A percentile compares a stretch with the other conserved stretches of the same genome.
Evolutionary conservation across 2,113 vertebrate species (phyloP).

Genomic region (Brachyhypopomus gauderio): DNA sequence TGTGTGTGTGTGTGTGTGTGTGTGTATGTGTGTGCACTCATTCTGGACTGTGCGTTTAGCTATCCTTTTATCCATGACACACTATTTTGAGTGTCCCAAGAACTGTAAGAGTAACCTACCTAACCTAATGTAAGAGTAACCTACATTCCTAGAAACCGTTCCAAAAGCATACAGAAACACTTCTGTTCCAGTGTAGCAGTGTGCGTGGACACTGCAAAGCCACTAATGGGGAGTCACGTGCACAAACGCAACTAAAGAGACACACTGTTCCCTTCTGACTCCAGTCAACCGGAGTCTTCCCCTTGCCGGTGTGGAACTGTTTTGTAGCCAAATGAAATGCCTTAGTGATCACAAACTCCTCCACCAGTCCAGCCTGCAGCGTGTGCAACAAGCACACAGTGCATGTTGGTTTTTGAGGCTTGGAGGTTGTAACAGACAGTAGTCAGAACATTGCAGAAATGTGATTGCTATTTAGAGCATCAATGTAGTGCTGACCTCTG

Average conservation of each 20-base stretch:
- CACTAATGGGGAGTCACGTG: background rate
- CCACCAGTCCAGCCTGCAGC: no score
- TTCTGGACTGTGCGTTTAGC: background rate
- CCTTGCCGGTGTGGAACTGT: background rate
- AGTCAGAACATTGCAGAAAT: background rate
- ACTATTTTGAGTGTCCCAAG: background rate
- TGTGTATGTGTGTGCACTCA: background rate
- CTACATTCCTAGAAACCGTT: slow-evolving; percentile 9
- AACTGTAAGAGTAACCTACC: slow-evolving; percentile 6
- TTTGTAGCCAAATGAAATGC: background rate
- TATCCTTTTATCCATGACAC: slow-evolving; percentile 10
- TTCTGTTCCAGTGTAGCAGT: background rate
- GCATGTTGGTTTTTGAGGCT: background rate
- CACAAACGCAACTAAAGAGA: background rate
- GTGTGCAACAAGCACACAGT: background rate
- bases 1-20: background rate
- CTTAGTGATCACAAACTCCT: background rate
- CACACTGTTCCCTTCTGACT: background rate
- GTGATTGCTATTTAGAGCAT: background rate
- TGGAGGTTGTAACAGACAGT: slow-evolving; percentile 1
- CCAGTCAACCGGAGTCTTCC: background rate
- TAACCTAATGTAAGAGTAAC: no score
- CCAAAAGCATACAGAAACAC: background rate
- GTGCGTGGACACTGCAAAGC: no score
- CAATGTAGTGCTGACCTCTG: background rate